Conservation (phyloP, 2,888 invertebrate species). For the Panzeria rudis region DNA sequence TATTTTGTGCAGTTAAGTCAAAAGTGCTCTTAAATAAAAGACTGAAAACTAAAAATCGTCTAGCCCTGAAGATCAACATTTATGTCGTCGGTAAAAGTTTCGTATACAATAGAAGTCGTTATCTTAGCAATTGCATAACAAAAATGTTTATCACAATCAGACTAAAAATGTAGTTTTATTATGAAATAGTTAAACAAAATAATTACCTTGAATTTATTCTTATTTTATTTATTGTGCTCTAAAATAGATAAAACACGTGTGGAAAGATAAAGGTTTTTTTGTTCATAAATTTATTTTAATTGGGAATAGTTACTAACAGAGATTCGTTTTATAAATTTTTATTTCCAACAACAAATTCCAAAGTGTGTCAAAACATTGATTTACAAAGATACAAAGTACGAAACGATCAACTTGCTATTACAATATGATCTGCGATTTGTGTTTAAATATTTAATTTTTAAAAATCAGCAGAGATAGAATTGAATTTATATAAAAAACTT, state of each 20-base stretch:
- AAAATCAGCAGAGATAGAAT: background rate
- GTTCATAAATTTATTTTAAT: background rate
- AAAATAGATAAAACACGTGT: slow-evolving; percentile 26
- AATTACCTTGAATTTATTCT: slow-evolving; percentile 8
- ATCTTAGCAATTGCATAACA: background rate
- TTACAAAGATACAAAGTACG: slow-evolving; percentile 28
- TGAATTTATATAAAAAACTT: background rate
- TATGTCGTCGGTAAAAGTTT: background rate
- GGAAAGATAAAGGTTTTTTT: background rate
- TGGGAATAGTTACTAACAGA: background rate
- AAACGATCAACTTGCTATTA: background rate
- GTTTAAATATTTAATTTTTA: background rate
- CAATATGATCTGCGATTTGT: background rate
- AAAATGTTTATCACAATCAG: background rate
- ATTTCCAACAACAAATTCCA: background rate
- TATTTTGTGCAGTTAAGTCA: no score
- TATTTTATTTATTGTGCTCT: background rate
- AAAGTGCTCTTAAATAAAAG: no score
- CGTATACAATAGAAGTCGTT: no score
- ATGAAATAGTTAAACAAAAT: background rate
- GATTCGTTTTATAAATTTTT: slow-evolving; percentile 1
- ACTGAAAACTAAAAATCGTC: no score
- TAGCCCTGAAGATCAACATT: no score
- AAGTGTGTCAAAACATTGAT: slow-evolving; percentile 23
- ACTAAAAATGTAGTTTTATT: background rate